These are phyloP conservation scores for Festucalex cinctus DNA, from an alignment of 2,113 vertebrate genomes.

Conservation along the genomic window DNA sequence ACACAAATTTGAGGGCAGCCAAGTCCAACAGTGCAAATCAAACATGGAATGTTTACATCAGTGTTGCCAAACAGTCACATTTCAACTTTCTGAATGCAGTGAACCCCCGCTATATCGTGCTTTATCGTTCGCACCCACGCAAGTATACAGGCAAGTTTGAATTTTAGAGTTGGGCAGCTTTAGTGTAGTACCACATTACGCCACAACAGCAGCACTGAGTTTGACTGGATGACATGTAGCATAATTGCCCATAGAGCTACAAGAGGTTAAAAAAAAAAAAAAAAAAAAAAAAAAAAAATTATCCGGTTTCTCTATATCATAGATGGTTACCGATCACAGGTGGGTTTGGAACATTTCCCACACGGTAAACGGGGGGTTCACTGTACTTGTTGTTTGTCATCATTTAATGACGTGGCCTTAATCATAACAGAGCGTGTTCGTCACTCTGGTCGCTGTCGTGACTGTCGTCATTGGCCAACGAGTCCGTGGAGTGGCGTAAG, in stretches of 20 bases:
- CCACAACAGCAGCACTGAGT: neutral
- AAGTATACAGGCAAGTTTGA: neutral
- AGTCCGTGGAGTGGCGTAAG: constrained; percentile 88
- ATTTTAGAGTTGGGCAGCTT: neutral
- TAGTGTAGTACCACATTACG: neutral
- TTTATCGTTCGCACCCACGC: neutral
- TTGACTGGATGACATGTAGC: neutral
- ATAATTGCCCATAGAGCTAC: too few relatives aligned
- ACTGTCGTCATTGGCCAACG: constrained; percentile 92
- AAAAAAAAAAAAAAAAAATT: too few relatives aligned
- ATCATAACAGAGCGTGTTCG: constrained; percentile 95
- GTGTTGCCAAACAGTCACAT: constrained; percentile 39
- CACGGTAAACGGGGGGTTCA: constrained; percentile 3
- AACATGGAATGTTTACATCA: constrained; percentile 82
- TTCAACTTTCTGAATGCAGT: constrained; percentile 5
- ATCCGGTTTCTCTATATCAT: too few relatives aligned
- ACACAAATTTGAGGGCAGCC: constrained; percentile 16
- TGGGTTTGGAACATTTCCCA: constrained; percentile 28
- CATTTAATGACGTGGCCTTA: constrained; percentile 46
- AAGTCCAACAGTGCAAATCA: constrained; percentile 83
- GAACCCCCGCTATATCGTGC: neutral
- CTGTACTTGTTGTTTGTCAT: constrained; percentile 46
- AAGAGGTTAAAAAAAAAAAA: too few relatives aligned
- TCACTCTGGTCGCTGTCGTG: constrained; percentile 97
- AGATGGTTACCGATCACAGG: too few relatives aligned